Evolutionary conservation across 1,140 invertebrate species (phyloP), one percentile per base, ranked within the genome.

Genomic region (Ostrea denselamellosa): DNA sequence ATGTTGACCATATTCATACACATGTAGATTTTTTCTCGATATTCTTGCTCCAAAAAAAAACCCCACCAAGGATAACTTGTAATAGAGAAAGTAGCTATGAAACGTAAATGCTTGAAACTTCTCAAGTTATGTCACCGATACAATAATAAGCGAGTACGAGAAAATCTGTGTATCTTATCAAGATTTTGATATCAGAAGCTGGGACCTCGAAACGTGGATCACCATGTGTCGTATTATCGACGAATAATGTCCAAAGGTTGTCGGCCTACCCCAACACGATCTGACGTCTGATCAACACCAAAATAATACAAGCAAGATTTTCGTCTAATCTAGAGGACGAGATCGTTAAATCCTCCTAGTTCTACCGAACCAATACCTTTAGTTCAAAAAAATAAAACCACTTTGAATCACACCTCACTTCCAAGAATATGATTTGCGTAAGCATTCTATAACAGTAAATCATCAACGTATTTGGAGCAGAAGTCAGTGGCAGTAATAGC

Each of bases 231-330:
- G 8, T 77, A 77, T 25, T 34, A 77, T 28, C 68, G n/a, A n/a
- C n/a, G 58, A 44, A 19, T 77, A 0, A 10, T 25, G 68, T 77
- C 68, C 68, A 77, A 77, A 77, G 68, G 68, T 77, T 77, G 25
- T 68, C n/a, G 22, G 9, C 68, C 68, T 17, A 25, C 28, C 28
- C 28, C 25, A 25, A 34, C 28, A 8, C 68, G 34, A 28, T 9
- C 28, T 28, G 17, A 28, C 22, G 14, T 3, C 68, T 77, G 28
- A 77, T 77, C 68, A 34, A 34, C 68, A 28, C 10, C 28, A 8
- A 77, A 5, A 28, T n/a, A 25, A 28, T 19, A 62, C 56, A 62
- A 0, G 9, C 54, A 56, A 56, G 54, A 56, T 56, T 56, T 56
- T 17, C 0, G 2, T 44, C 34, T 44, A 44, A 44, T 44, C 34